Conservation (phyloP, 1,140 invertebrate genomes). For the Drosophila athabasca region DNA sequence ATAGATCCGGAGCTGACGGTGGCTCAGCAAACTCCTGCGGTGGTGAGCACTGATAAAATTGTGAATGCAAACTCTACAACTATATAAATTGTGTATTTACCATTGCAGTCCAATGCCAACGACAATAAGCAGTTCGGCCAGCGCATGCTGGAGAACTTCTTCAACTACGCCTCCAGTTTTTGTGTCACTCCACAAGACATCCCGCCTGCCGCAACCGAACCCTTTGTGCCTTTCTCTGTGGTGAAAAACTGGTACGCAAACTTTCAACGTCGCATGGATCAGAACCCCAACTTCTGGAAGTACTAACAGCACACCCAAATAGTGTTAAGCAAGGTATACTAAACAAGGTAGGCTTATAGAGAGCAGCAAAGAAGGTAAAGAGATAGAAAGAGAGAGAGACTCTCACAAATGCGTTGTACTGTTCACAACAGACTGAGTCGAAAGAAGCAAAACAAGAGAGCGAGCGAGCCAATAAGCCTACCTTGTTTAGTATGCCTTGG, state of each 20-base stretch:
- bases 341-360: too few relatives aligned
- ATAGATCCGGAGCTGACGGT: conserved; percentile 91
- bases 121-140: conserved; percentile 92
- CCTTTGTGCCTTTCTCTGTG: conserved; percentile 93
- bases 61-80: too few relatives aligned
- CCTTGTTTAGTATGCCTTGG: too few relatives aligned
- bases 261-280: conserved; percentile 93
- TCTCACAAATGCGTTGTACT: too few relatives aligned
- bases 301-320: conserved; percentile 51
- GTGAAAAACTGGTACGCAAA: conserved; percentile 97
- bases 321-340: too few relatives aligned
- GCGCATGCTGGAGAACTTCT: conserved; percentile 96
- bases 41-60: conserved; percentile 79
- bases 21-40: conserved; percentile 85
- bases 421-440: too few relatives aligned
- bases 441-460: too few relatives aligned
- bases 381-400: too few relatives aligned
- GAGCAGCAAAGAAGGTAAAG: too few relatives aligned
- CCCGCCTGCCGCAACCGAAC: conserved; percentile 90
- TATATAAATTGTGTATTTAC: neutral
- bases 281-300: conserved; percentile 98
- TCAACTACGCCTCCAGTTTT: conserved; percentile 96
- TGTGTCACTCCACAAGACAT: conserved; percentile 91
- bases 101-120: conserved; percentile 83
- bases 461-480: too few relatives aligned